Percentiles rank a stretch among this genome's conserved stretches.
Conservation (phyloP, 2,888 invertebrate species). For the Mystacides longicornis region DNA sequence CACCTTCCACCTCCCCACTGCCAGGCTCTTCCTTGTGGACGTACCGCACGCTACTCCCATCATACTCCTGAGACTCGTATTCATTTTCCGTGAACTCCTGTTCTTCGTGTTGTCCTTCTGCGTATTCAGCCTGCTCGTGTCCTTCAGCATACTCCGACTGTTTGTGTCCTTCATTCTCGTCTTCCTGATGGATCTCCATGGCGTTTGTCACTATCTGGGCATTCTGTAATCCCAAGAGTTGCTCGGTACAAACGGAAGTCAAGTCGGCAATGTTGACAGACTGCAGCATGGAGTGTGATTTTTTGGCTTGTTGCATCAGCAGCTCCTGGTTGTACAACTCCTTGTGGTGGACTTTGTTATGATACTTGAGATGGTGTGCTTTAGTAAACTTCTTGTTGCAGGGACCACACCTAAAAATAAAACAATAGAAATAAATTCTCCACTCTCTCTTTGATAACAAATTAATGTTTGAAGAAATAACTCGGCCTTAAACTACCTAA, state of each 20-base stretch:
- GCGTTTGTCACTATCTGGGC: conserved; percentile 6
- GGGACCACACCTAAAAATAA: conserved; percentile 35
- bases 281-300: conserved; percentile 28
- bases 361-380: conserved; percentile 47
- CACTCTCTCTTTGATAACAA: too few relatives aligned
- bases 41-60: conserved; percentile 2
- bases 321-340: conserved; percentile 44
- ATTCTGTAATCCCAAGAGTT: conserved; percentile 19
- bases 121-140: conserved; percentile 3
- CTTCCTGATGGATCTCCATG: conserved; percentile 7
- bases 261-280: conserved; percentile 19
- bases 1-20: background rate
- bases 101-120: background rate
- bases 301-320: conserved; percentile 42
- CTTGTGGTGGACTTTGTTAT: conserved; percentile 50
- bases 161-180: background rate
- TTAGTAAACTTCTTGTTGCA: conserved; percentile 50
- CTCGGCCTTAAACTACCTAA: too few relatives aligned
- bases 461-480: too few relatives aligned
- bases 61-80: conserved; percentile 4
- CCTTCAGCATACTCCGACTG: conserved; percentile 2
- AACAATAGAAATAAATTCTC: too few relatives aligned
- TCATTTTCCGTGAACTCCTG: conserved; percentile 5
- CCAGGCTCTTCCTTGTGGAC: background rate
- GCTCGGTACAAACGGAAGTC: conserved; percentile 21